These are phyloP conservation scores for Phodopus roborovskii DNA, from an alignment of 2,113 vertebrate genomes.

Conservation along the genomic window DNA sequence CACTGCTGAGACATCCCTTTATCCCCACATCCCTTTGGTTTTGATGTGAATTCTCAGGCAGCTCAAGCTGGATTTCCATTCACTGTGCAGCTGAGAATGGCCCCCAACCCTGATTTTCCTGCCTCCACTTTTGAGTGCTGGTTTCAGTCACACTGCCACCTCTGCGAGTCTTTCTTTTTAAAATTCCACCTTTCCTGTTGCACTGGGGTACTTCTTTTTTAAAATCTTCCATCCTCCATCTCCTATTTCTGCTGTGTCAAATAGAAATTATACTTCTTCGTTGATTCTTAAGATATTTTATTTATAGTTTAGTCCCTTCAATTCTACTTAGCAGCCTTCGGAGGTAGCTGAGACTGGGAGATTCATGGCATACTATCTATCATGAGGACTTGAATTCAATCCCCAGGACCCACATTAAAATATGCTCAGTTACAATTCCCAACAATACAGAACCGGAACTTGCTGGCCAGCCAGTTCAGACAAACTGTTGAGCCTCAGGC, in stretches of 20 bases:
- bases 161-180: neutral
- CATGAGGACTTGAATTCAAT: neutral
- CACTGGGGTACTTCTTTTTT: constrained; percentile 39
- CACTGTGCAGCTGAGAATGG: neutral
- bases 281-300: neutral
- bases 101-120: neutral
- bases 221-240: neutral
- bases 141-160: neutral
- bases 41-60: no score
- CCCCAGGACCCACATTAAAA: neutral
- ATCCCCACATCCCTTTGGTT: neutral
- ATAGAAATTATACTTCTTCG: neutral
- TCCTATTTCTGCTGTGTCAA: constrained; percentile 10
- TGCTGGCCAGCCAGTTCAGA: neutral
- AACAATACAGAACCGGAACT: neutral
- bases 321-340: neutral
- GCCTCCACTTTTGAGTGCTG: neutral
- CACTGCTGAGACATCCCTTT: neutral
- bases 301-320: constrained; percentile 26
- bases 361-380: neutral
- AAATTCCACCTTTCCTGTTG: constrained; percentile 20
- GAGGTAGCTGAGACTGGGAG: no score
- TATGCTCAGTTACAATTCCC: neutral
- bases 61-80: neutral
- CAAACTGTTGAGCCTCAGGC: no score